Percentiles rank a stretch among this genome's conserved stretches.
These are phyloP conservation scores for Perognathus longimembris DNA, from an alignment of 2,113 vertebrate species.

Conservation along the genomic window DNA sequence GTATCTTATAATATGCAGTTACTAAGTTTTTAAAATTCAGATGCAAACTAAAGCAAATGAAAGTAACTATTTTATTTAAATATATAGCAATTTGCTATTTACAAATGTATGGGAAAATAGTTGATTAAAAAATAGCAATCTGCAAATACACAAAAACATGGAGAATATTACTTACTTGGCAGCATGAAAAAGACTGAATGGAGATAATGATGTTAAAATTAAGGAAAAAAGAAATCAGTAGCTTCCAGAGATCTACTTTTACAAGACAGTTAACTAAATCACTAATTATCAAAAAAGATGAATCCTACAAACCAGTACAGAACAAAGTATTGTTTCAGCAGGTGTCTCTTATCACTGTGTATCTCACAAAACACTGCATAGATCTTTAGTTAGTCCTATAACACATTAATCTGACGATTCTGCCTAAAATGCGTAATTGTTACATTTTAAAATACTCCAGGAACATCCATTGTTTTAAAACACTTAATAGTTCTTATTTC, in stretches of 20 bases:
- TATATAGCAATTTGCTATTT: constrained; percentile 41
- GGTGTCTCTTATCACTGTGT: not conserved
- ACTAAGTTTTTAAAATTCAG: constrained; percentile 33
- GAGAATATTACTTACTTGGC: constrained; percentile 95
- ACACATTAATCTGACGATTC: not conserved
- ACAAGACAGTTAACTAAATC: constrained; percentile 41
- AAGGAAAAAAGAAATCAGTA: constrained; percentile 85
- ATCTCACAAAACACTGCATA: not conserved
- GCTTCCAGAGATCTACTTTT: not conserved
- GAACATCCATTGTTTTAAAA: constrained; percentile 25
- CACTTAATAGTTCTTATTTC: not conserved
- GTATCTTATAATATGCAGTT: not conserved
- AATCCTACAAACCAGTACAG: constrained; percentile 25
- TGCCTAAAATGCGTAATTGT: constrained; percentile 17
- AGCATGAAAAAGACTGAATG: constrained; percentile 96
- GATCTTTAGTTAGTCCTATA: not conserved
- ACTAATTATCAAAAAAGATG: not conserved
- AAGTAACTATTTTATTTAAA: constrained; percentile 51
- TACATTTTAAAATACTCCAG: constrained; percentile 1
- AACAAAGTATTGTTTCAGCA: not conserved
- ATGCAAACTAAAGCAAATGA: constrained; percentile 28
- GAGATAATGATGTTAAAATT: constrained; percentile 82
- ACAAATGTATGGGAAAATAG: constrained; percentile 14
- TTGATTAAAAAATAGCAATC: constrained; percentile 26
- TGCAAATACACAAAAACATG: not conserved